Evolutionary conservation across 2,113 vertebrate genomes (phyloP), one percentile per base, ranked within the genome.

Genomic region (Ornithorhynchus anatinus): DNA sequence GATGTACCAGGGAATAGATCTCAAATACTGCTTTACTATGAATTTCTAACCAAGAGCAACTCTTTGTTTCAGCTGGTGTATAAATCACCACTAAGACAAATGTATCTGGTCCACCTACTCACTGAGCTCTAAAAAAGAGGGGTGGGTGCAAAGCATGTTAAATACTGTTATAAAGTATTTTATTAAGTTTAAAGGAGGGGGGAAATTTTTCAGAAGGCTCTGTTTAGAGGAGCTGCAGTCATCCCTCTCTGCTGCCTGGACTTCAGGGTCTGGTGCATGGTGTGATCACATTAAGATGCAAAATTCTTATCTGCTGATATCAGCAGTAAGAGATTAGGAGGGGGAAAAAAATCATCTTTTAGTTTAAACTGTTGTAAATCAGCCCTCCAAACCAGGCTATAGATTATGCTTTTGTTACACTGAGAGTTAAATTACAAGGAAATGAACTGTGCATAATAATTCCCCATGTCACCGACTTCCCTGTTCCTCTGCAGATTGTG

Each of bases 371-470:
- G 77, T 51, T 87, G 88, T 92, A 91, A 91, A 91, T 94, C 90
- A 92, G 60, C 61, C 64, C 53, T 37, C 32, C 84, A 89, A 91
- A 89, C 88, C 69, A 88, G 77, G 79, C 85, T 82, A 70, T 87
- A 88, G 72, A 78, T 89, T 88, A 89, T 80, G 83, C 81, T 87
- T 91, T 91, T 89, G 87, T 89, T 90, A 79, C 68, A 73, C 72
- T 20, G 42, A 86, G 84, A 89, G 83, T 86, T 92, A 91, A 92
- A 91, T 92, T 86, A 84, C 88, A 89, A 91, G 89, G 77, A 90
- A 92, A 90, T 82, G 90, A 91, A 88, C 72, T 80, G 84, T 86
- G 85, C 75, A 78, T 87, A 88, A 83, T 89, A 89, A 91, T 89
- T 89, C 82, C 77, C 72, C 64, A 19, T 79, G 83, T 82, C 91